Percentiles rank a stretch among this genome's conserved stretches.
Evolutionary conservation across 2,113 vertebrate genomes (phyloP).

Genomic region (Caloenas nicobarica): DNA sequence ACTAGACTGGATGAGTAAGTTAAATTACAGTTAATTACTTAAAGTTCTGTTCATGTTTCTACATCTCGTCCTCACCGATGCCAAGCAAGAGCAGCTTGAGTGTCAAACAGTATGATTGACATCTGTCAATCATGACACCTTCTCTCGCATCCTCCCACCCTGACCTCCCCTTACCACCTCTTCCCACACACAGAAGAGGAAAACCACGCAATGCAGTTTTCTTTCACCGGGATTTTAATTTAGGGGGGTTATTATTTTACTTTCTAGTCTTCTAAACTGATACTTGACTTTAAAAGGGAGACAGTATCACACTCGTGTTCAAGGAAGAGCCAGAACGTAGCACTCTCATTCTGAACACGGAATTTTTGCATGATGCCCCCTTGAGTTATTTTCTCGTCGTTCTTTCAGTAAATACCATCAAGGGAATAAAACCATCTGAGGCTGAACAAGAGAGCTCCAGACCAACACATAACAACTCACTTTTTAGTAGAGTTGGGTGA

Average conservation of each 20-base stretch:
- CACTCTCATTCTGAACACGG: not conserved
- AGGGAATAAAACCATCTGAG: not conserved
- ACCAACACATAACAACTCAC: not conserved
- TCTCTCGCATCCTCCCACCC: not conserved
- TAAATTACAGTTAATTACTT: not conserved
- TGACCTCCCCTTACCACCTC: not conserved
- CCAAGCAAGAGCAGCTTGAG: not conserved
- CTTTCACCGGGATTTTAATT: not conserved
- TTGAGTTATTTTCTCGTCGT: not conserved
- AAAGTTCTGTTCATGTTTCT: not conserved
- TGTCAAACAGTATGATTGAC: not conserved
- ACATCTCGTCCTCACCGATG: not conserved
- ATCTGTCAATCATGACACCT: not conserved
- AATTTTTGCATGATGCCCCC: not conserved
- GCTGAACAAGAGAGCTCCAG: constrained; percentile 18
- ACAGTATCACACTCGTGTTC: not conserved
- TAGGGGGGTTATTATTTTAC: not conserved
- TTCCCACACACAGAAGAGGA: not conserved
- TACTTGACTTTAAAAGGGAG: not conserved
- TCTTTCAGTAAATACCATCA: not conserved
- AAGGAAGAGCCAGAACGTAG: not conserved
- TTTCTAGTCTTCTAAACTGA: not conserved
- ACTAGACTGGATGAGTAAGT: not conserved
- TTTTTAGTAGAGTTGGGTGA: not conserved
- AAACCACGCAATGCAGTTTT: not conserved